phyloP scores from a whole-genome alignment of 1,140 invertebrate genomes.

The Drosophila quadrilineata region DNA sequence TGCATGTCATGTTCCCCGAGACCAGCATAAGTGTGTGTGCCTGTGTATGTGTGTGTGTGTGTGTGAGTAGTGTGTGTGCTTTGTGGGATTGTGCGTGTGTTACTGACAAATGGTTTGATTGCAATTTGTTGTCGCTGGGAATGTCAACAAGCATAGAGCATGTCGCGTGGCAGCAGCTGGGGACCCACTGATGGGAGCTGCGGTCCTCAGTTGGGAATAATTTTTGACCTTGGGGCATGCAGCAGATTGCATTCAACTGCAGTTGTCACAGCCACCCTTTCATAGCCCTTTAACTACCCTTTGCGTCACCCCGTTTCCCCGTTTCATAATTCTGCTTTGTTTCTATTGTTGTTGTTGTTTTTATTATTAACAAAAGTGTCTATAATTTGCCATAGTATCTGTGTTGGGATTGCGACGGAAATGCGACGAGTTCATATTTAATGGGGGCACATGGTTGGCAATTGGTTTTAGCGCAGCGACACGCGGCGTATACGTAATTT shows the following conservation, averaged over 20 bases:
- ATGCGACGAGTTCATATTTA: slow-evolving; percentile 60
- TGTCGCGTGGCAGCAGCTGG: slow-evolving; percentile 45
- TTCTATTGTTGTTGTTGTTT: not conserved
- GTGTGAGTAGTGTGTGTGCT: slow-evolving; percentile 13
- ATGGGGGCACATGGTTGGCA: slow-evolving; percentile 45
- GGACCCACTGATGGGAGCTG: no score
- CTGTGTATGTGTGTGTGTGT: not conserved
- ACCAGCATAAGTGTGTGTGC: slow-evolving; percentile 36
- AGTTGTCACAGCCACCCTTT: no score
- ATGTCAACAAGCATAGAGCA: slow-evolving; percentile 72
- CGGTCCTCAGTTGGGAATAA: slow-evolving; percentile 1
- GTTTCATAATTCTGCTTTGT: no score
- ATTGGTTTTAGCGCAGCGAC: slow-evolving; percentile 35
- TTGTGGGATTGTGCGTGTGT: not conserved
- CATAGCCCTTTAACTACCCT: no score
- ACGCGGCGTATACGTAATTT: slow-evolving; percentile 51
- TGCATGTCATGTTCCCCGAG: slow-evolving; percentile 74
- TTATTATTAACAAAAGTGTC: slow-evolving; percentile 23
- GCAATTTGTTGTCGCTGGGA: slow-evolving; percentile 73
- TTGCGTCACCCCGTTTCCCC: no score
- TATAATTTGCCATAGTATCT: slow-evolving; percentile 52
- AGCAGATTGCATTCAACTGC: not conserved
- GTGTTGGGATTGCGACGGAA: slow-evolving; percentile 59
- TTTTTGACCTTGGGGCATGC: slow-evolving; percentile 37
- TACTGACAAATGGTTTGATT: slow-evolving; percentile 66